Evolutionary conservation across 2,113 vertebrate species (phyloP), one percentile per base, ranked within the genome.

Genomic region (Myiagra hebetior): DNA sequence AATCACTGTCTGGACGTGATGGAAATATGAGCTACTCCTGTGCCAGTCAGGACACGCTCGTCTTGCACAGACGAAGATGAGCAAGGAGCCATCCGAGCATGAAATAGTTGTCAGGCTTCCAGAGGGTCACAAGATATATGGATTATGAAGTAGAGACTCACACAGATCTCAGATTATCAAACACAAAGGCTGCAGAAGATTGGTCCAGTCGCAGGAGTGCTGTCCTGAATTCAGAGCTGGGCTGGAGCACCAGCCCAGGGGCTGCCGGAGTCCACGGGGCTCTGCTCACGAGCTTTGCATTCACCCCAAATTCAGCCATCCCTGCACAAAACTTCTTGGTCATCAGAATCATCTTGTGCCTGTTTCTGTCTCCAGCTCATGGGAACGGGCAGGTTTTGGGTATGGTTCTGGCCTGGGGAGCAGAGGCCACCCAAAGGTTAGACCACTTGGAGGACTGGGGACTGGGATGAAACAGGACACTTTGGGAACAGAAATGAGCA

Each of bases 51-150:
- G 85, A 95, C 93, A 93, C 6, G 28, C 85, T 96, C 82, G n/a
- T 96, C 90, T 88, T 56, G 92, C 95, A 81, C 27, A 9, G 95
- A 52, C 22, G 0, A 88, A 90, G 90, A 95, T 84, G 85, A 96
- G 93, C 87, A 96, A 94, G 87, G 87, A 97, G 90, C 92, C 87
- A 95, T 60, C 73, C 31, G 2, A 95, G 94, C 92, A 81, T 97
- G 95, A 97, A 97, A 97, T 97, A 96, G 95, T 95, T 96, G 95
- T 96, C 96, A 96, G 92, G 75, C 83, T 95, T 96, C 93, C 95
- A 95, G 96, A 96, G 95, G 95, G 93, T 96, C 95, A 96, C 90
- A 95, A 96, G 95, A 96, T 97, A 88, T 94, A 97, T 96, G 95
- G 96, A 84, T 96, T 96, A 96, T 94, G 85, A 95, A 96, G 87